Conservation (phyloP, 2,888 invertebrate species). For the Cryptocheilus praepositus region DNA sequence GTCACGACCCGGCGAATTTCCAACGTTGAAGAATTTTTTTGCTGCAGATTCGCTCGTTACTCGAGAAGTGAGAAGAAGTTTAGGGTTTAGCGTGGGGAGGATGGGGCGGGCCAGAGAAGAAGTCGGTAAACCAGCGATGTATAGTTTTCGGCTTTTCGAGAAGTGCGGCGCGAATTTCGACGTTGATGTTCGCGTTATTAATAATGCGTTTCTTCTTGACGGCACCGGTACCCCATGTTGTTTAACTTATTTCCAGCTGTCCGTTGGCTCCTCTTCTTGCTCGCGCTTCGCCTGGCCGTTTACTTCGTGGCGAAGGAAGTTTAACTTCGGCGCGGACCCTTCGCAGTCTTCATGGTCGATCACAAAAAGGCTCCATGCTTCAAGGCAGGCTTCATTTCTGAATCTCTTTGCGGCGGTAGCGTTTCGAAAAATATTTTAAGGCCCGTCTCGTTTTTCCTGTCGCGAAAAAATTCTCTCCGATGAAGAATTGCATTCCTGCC, state of each 20-base stretch:
- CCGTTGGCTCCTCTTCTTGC: too few relatives aligned
- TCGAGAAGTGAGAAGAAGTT: too few relatives aligned
- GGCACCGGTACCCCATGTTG: background rate
- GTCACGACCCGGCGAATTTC: background rate
- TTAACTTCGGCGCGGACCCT: background rate
- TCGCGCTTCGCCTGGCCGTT: too few relatives aligned
- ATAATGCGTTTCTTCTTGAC: background rate
- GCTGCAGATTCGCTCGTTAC: background rate
- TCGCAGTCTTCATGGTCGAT: conserved; percentile 14
- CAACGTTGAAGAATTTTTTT: background rate
- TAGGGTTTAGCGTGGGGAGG: too few relatives aligned
- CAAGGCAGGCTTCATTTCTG: conserved; percentile 58
- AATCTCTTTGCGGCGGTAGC: background rate
- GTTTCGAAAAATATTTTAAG: too few relatives aligned
- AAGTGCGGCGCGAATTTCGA: too few relatives aligned
- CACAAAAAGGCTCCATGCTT: conserved; percentile 42
- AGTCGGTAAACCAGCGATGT: too few relatives aligned
- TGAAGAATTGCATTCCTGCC: too few relatives aligned
- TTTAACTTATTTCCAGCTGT: background rate
- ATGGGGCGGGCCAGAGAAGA: too few relatives aligned
- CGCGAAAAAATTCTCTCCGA: too few relatives aligned
- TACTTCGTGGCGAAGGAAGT: background rate
- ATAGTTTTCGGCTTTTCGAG: too few relatives aligned
- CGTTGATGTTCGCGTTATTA: background rate
- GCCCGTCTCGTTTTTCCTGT: too few relatives aligned